Base-by-base conservation (phyloP, 2,888 invertebrate genomes). In the Hirtodrosophila trivittata region DNA sequence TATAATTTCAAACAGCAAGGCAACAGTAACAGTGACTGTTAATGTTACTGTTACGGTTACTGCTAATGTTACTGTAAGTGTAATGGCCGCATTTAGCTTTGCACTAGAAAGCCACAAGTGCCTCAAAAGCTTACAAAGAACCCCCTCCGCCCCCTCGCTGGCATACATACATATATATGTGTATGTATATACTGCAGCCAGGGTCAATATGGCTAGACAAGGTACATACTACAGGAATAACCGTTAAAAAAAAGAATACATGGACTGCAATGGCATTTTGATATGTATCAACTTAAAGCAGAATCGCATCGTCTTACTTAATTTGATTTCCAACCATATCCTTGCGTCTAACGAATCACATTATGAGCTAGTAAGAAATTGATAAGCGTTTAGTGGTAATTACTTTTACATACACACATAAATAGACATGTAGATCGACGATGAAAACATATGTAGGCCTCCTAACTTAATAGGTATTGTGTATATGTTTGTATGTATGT, bases 101-200 rank as follows among this genome's bases (percentile, higher is more conserved):
- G 72, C 67, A 38, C 67, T 42, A 63, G 72, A 60, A 60, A 72
- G 83, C 84, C 78, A 80, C 66, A 83, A 80, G 78, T 80, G 78
- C 84, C 78, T 80, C 68, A 58, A 51, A 75, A 57, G 72, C 68
- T 72, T 72, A 64, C 64, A 60, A 72, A 72, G 73, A 72, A 50
- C 14, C 4, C 37, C 18, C 9, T 8, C n/a, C 12, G 12, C 37
- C 21, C 47, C 26, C 12, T 18, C 33, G 47, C 30, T 14, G 0
- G 5, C 18, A 21, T 21, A 21, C 3, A 21, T 21, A 21, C n/a
- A n/a, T 21, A 21, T 21, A 5, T 21, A 21, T 21, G 18, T 21
- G 5, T 28, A 28, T n/a, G 28, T 28, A 28, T 28, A 28, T 8
- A 28, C 1, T 28, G 28, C 28, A 26, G 39, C 25, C n/a, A 32